phyloP scores from a whole-genome alignment of 2,113 vertebrate genomes.

The Chaetops frenatus region DNA sequence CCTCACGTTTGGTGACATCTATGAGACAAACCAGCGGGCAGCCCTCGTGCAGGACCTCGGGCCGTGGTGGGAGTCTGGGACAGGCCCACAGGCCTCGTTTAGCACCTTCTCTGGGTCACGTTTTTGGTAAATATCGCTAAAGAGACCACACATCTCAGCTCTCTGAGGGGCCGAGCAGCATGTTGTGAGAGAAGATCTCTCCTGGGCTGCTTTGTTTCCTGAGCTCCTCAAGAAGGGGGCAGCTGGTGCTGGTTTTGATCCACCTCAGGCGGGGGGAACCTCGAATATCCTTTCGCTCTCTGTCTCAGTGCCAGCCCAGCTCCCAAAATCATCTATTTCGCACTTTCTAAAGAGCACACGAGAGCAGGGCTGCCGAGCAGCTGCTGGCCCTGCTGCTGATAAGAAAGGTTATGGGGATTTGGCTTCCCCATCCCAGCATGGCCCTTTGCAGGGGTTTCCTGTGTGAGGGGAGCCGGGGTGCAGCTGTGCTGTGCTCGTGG shows the following conservation, averaged over 20 bases:
- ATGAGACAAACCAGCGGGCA: accelerated
- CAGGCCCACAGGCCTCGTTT: not conserved
- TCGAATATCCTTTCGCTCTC: not conserved
- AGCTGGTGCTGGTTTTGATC: not conserved
- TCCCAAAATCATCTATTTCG: slow-evolving; percentile 14
- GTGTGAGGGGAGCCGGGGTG: not conserved
- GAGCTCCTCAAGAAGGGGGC: not conserved
- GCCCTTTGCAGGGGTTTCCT: slow-evolving; percentile 41
- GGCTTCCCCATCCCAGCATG: not conserved
- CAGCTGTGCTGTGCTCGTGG: not conserved
- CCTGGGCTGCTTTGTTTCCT: not conserved
- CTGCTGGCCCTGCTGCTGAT: not conserved
- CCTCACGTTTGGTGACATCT: accelerated
- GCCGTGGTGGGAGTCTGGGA: not conserved
- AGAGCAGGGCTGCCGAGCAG: not conserved
- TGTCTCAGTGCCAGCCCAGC: not conserved
- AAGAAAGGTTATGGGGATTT: not conserved
- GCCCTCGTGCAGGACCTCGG: not conserved
- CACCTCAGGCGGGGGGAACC: not conserved
- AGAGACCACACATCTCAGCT: not conserved
- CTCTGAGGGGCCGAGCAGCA: not conserved
- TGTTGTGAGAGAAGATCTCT: not conserved
- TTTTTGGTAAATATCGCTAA: not conserved
- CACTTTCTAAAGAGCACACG: slow-evolving; percentile 10
- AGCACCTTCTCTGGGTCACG: not conserved